A percentile compares a stretch with the other conserved stretches of the same genome.
Evolutionary conservation across 1,140 invertebrate species (phyloP).

Genomic region (Rhizoglyphus robini): DNA sequence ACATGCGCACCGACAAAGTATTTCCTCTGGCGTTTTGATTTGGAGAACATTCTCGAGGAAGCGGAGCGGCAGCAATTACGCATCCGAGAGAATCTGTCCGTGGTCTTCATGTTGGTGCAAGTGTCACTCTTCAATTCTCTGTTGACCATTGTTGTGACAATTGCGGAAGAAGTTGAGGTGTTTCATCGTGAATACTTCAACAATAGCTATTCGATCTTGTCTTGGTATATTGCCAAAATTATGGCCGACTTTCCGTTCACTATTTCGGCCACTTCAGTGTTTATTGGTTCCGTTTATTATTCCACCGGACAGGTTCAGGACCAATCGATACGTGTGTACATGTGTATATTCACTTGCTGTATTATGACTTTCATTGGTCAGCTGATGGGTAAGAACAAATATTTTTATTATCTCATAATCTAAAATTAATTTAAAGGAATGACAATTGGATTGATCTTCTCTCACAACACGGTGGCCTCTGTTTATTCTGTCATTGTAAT

Average conservation of each 20-base stretch:
- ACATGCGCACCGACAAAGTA: constrained; percentile 12
- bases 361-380: constrained; percentile 82
- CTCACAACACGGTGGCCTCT: constrained; percentile 35
- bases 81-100: constrained; percentile 1
- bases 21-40: background rate
- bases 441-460: constrained; percentile 8
- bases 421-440: background rate
- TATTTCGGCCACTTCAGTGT: background rate
- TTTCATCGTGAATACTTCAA: constrained; percentile 89
- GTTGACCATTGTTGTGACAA: background rate
- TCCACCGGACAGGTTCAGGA: constrained; percentile 15
- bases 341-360: constrained; percentile 56
- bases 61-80: background rate
- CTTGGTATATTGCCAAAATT: constrained; percentile 14
- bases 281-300: background rate
- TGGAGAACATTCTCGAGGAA: background rate
- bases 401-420: background rate
- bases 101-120: background rate
- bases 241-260: constrained; percentile 16
- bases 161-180: constrained; percentile 67
- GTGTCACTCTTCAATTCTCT: constrained; percentile 2
- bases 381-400: constrained; percentile 61
- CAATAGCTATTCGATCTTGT: constrained; percentile 32
- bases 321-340: background rate
- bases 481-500: constrained; percentile 78